Evolutionary conservation across 2,888 invertebrate species (phyloP), one percentile per base, ranked within the genome.

Genomic region (Pomacea canaliculata): DNA sequence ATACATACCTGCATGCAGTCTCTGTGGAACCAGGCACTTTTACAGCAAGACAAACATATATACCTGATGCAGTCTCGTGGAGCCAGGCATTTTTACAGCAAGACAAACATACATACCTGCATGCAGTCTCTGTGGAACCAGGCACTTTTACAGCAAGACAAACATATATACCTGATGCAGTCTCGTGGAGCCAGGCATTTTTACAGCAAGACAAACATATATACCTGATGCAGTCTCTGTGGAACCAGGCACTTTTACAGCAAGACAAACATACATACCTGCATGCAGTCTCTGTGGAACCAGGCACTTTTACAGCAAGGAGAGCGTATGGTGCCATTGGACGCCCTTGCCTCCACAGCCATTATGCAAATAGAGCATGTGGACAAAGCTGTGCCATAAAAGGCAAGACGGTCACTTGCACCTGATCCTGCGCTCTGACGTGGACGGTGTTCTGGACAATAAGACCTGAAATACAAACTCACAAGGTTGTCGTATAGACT

Each of bases 51-150:
- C 51, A 8, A 51, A 51, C 8, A 51, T 51, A 13, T 23, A 46
- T 79, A 87, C 88, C 86, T 88, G 86, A 90, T 83, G 80, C 96
- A 96, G 23, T 84, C 86, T 68, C 94, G 85, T 96, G 96, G 85
- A 95, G 95, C 94, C 95, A 95, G 0, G 94, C 93, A 80, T 94
- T 94, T 49, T 93, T 93, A 83, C 96, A 96, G 89, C 96, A 96
- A 0, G 95, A 23, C 23, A 23, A 23, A 23, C 23, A 23, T 23
- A 23, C 0, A 23, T 23, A 23, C 23, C 23, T 23, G 23, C n/a
- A 23, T 23, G 23, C 23, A 23, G 23, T 23, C 23, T 23, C 23
- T 23, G 23, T 37, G 37, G 37, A 37, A 37, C 3, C 37, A 37
- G 37, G 23, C 23, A 23, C 23, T 23, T 23, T 23, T 23, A 23